Evolutionary conservation across 92 coral and sea anemone species (phyloP), one percentile per base, ranked within the genome.

Genomic region (Bergia sp.): DNA sequence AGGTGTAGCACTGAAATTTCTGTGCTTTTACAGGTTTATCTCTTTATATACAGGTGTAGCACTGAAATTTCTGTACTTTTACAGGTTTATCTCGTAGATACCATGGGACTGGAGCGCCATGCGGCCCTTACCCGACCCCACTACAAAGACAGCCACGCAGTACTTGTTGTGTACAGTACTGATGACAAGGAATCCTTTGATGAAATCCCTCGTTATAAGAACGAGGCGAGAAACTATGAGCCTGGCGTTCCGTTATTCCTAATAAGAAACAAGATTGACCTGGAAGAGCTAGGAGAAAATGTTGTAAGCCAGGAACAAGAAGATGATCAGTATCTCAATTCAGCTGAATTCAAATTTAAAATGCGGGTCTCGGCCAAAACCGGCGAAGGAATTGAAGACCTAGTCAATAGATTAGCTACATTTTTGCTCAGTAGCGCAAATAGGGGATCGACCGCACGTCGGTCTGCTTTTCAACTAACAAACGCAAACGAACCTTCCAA

Each of bases 331-430:
- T 73, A 89, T 84, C 89, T 57, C 58, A 18, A 81, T 29, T 71
- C 78, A 37, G 45, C 76, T 66, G 74, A 86, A 20, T 89, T 87
- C 45, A 53, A 90, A 69, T 16, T 77, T 11, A 76, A 79, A 77
- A 93, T 89, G 77, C 88, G 89, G 58, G 94, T 93, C 21, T 96
- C 98, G 79, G 98, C 98, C 8, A 90, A 93, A 81, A 91, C 93
- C 1, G 92, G 92, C 13, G 86, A 95, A 44, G 98, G 98, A 7
- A 76, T 92, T 37, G 67, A 92, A n/a, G 94, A 95, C 15, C 79
- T 96, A 90, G 65, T 90, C 18, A 29, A 69, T 13, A 76, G 3
- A 53, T 84, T 90, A 45, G 92, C 83, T 36, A 81, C 75, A 37
- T 40, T 82, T 21, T 82, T 82, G 61, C 61, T 8, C 16, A 8